phyloP scores from a whole-genome alignment of 2,113 vertebrate genomes.

The Sinosuthora webbiana region DNA sequence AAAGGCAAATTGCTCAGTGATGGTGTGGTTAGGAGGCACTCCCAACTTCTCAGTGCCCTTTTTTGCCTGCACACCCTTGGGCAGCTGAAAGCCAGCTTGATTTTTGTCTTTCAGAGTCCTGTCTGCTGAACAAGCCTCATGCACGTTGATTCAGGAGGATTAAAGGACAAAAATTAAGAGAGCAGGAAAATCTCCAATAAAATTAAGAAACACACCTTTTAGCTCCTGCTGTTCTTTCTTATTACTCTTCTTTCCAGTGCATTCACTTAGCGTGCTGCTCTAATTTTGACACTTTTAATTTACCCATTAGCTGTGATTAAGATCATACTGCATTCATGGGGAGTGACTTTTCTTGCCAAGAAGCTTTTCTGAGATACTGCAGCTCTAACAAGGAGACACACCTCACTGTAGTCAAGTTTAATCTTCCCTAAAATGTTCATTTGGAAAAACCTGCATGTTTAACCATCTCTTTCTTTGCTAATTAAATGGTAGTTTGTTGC shows the following conservation, averaged over 20 bases:
- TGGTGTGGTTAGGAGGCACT: not conserved
- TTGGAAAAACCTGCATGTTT: not conserved
- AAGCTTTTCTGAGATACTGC: not conserved
- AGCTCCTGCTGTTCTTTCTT: not conserved
- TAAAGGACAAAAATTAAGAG: not conserved
- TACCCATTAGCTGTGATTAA: constrained; percentile 5
- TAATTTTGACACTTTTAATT: constrained; percentile 24
- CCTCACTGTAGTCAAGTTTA: not conserved
- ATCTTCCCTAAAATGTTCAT: not conserved
- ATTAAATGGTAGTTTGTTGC: not conserved
- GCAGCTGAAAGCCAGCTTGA: not conserved
- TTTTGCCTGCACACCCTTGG: not conserved
- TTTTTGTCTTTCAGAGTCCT: not conserved
- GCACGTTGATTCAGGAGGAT: not conserved
- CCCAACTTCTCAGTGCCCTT: not conserved
- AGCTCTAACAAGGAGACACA: not conserved
- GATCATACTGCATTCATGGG: not conserved
- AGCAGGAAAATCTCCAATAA: not conserved
- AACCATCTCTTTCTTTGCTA: not conserved
- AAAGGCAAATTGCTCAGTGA: not conserved
- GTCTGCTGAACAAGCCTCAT: not conserved
- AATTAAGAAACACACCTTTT: constrained; percentile 5
- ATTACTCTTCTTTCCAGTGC: not conserved
- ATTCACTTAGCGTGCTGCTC: not conserved
- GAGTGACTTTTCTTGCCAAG: not conserved